Percentiles rank a stretch among this genome's conserved stretches.
These are phyloP conservation scores for Eublepharis macularius DNA, from an alignment of 2,113 vertebrate species.

Conservation along the genomic window DNA sequence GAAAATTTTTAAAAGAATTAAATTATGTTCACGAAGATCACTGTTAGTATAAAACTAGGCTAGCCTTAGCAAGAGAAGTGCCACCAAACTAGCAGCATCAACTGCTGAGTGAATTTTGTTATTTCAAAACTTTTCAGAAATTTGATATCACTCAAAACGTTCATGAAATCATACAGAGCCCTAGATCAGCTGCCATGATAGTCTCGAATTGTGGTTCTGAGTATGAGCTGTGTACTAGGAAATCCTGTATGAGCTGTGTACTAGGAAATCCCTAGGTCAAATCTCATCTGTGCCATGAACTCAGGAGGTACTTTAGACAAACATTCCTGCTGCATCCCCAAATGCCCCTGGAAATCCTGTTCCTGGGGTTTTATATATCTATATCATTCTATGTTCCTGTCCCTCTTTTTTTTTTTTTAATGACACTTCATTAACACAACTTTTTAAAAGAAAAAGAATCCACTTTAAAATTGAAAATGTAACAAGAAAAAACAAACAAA, in stretches of 20 bases:
- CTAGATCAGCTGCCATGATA: too few species aligned
- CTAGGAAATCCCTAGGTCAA: too few species aligned
- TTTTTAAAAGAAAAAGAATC: slow-evolving; percentile 15
- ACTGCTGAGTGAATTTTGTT: neutral
- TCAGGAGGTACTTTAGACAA: too few species aligned
- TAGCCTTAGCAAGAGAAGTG: neutral
- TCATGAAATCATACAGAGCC: too few species aligned
- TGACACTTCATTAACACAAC: neutral
- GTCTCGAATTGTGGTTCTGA: too few species aligned
- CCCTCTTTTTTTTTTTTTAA: neutral
- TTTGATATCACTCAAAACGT: neutral
- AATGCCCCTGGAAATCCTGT: too few species aligned
- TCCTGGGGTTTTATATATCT: too few species aligned
- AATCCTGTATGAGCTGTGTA: too few species aligned
- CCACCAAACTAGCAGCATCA: neutral
- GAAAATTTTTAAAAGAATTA: too few species aligned
- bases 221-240: too few species aligned
- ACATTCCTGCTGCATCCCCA: too few species aligned
- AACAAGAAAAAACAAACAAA: neutral
- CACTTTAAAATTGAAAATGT: slow-evolving; percentile 13
- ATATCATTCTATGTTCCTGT: neutral
- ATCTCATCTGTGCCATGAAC: too few species aligned
- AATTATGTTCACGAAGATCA: neutral
- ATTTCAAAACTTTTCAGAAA: neutral
- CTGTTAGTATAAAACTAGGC: neutral